These are phyloP conservation scores for Rhinatrema bivittatum DNA, from an alignment of 2,797 vertebrate species.

Conservation along the genomic window DNA sequence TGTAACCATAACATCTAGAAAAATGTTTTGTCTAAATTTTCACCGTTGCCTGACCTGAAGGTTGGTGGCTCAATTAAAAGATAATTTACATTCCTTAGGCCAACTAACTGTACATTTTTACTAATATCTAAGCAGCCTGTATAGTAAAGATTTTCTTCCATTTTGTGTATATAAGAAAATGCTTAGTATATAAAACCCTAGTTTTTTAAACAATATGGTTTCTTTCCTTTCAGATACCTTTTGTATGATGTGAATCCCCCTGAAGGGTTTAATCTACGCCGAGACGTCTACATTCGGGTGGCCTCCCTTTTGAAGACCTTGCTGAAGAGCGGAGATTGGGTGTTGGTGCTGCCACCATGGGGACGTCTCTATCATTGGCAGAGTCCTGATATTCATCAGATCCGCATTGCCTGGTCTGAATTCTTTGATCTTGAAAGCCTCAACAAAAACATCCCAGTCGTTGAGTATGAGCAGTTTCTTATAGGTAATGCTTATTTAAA, in stretches of 20 bases:
- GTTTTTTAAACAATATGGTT: no score
- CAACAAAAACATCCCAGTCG: constrained; percentile 79
- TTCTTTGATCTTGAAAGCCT: constrained; percentile 88
- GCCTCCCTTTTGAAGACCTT: constrained; percentile 85
- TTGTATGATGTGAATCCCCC: constrained; percentile 94
- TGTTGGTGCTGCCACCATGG: constrained; percentile 90
- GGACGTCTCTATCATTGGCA: constrained; percentile 96
- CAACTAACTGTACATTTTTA: no score
- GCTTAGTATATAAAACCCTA: no score
- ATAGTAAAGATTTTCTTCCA: no score
- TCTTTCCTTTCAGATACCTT: constrained; percentile 67
- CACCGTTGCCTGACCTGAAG: no score
- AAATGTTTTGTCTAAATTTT: no score
- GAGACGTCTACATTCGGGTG: constrained; percentile 87
- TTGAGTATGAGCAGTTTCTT: constrained; percentile 90
- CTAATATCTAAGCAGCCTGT: no score
- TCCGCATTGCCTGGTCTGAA: constrained; percentile 78
- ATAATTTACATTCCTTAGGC: no score
- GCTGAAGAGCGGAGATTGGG: constrained; percentile 76
- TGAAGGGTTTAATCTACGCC: constrained; percentile 90
- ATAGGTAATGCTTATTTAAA: constrained; percentile 61
- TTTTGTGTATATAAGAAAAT: no score
- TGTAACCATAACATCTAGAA: no score
- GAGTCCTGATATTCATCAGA: constrained; percentile 80
- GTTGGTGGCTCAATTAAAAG: no score